Base-by-base conservation (phyloP, 2,113 vertebrate species). In the Aptenodytes forsteri region DNA sequence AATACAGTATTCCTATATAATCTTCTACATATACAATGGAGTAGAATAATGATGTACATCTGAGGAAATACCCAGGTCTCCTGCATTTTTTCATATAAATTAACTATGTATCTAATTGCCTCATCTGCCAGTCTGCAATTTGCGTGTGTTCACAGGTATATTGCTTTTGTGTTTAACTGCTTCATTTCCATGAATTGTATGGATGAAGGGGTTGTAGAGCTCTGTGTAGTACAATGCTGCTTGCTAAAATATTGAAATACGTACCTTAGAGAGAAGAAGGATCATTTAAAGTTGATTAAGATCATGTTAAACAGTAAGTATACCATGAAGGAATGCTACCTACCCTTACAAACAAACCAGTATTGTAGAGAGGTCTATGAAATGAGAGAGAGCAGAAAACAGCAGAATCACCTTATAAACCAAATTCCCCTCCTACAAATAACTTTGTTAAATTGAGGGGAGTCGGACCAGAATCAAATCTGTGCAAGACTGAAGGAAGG, bases 131-230 rank as follows among this genome's bases (percentile, higher is more conserved):
- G 71, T 46, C 62, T 83, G 71, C 71, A 77, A 30, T 92, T 93
- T 87, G 50, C 83, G n/a, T 84, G 87, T 46, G 36, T 13, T 95
- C 83, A 34, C 88, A 95, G 93, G 95, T 96, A 94, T 93, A 92
- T 95, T 83, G 85, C 42, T 88, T 86, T 94, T 90, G 90, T 80
- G 58, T 79, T 94, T 93, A 97, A 90, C 96, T 90, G 80, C 93
- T 97, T 92, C 89, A 94, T 96, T 93, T 92, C 93, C 93, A 94
- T 88, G 70, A 79, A 81, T 59, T 91, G 81, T 77, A 34, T 73
- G 67, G 55, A 66, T 70, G 62, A 80, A 58, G 34, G 20, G 32
- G 27, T 38, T 75, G 75, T 44, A 62, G 50, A 66, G 90, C 75
- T 93, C 42, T 61, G 44, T 22, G 12, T 19, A 44, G 34, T 17